Percentiles rank a stretch among this genome's conserved stretches.
Conservation (phyloP, 2,797 vertebrate species). For the Microctenopoma lineatum region DNA sequence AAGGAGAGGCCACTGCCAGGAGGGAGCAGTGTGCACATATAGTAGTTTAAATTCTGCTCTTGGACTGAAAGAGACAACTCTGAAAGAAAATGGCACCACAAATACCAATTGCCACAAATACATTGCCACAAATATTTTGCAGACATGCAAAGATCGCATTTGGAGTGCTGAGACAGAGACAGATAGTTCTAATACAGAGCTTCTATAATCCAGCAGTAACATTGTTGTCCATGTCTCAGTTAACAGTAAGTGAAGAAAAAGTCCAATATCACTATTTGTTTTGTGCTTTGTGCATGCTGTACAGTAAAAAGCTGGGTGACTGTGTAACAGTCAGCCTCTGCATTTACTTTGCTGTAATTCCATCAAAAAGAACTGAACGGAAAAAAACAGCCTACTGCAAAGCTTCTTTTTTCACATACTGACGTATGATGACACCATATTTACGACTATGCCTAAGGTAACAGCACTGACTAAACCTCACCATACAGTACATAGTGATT, state of each 20-base stretch:
- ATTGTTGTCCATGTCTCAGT: background rate
- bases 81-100: constrained; percentile 24
- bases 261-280: constrained; percentile 9
- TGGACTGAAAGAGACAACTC: constrained; percentile 34
- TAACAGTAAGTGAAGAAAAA: constrained; percentile 18
- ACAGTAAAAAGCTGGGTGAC: constrained; percentile 39
- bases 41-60: constrained; percentile 47
- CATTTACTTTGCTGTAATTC: constrained; percentile 65
- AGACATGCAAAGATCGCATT: constrained; percentile 55
- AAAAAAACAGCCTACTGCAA: constrained; percentile 37
- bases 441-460: constrained; percentile 55
- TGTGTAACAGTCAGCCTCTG: constrained; percentile 62
- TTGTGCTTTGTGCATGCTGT: constrained; percentile 44
- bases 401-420: constrained; percentile 65
- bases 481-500: constrained; percentile 62
- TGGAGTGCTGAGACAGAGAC: constrained; percentile 20
- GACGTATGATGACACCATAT: constrained; percentile 51
- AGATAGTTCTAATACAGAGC: constrained; percentile 13
- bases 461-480: constrained; percentile 33
- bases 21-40: constrained; percentile 77
- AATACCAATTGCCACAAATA: constrained; percentile 50
- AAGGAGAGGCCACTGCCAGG: constrained; percentile 72
- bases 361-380: constrained; percentile 49
- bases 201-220: constrained; percentile 21
- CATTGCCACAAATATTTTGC: constrained; percentile 48